Conservation (phyloP, 2,113 vertebrate genomes). For the Apodemus speciosus region DNA sequence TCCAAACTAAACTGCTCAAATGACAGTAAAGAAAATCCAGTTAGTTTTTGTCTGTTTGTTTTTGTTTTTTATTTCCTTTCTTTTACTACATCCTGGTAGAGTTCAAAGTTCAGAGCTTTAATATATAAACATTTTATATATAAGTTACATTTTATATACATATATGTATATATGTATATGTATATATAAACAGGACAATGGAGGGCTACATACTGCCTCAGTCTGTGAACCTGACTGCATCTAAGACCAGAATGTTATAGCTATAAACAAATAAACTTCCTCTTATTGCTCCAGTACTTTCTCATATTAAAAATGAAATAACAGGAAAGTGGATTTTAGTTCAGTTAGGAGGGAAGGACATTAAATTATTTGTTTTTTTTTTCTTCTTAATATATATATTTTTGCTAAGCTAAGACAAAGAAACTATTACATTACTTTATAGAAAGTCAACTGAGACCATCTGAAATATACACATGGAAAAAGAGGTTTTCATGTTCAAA, state of each 20-base stretch:
- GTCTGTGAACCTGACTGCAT: background rate
- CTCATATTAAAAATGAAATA: constrained; percentile 66
- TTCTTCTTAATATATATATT: constrained; percentile 43
- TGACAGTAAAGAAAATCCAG: constrained; percentile 36
- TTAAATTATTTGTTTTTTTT: constrained; percentile 57
- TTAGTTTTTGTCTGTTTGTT: background rate
- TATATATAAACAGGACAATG: background rate
- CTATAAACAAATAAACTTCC: constrained; percentile 62
- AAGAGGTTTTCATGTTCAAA: constrained; percentile 46
- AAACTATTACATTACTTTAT: constrained; percentile 46
- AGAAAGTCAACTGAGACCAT: constrained; percentile 53
- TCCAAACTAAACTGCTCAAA: constrained; percentile 55
- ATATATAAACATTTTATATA: background rate
- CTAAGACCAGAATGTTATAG: constrained; percentile 52
- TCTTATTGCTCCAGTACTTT: constrained; percentile 41
- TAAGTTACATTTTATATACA: background rate
- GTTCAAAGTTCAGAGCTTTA: constrained; percentile 51
- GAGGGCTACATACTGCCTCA: background rate
- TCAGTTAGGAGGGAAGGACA: constrained; percentile 34
- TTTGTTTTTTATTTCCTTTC: background rate
- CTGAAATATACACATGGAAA: background rate
- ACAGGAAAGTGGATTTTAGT: constrained; percentile 29
- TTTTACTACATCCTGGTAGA: background rate
- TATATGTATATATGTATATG: background rate
- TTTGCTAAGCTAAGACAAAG: constrained; percentile 41